phyloP scores from a whole-genome alignment of 1,140 invertebrate species.

The Drosophila ercepeae region DNA sequence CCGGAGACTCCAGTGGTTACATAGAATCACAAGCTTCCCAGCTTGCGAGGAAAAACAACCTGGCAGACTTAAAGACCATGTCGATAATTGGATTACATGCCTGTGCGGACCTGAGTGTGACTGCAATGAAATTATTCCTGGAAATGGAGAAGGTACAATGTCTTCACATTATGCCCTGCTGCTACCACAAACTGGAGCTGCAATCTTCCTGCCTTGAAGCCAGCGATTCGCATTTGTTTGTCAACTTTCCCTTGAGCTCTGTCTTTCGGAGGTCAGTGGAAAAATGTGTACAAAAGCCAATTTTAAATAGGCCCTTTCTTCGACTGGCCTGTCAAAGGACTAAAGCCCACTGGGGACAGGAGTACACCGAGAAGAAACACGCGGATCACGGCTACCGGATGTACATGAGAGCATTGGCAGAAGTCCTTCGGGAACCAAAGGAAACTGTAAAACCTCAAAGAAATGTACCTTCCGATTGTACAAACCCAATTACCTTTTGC shows the following conservation, averaged over 20 bases:
- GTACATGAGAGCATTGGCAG: conserved; percentile 62
- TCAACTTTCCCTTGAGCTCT: conserved; percentile 87
- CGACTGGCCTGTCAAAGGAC: conserved; percentile 86
- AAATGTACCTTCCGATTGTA: too few species aligned
- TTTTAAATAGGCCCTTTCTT: conserved; percentile 87
- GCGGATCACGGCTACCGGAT: conserved; percentile 58
- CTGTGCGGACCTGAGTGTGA: conserved; percentile 92
- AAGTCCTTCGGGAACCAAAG: conserved; percentile 32
- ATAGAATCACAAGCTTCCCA: conserved; percentile 84
- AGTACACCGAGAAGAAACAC: conserved; percentile 31
- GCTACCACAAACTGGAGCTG: conserved; percentile 90
- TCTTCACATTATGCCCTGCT: conserved; percentile 92
- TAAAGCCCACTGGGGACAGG: conserved; percentile 46
- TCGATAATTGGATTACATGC: conserved; percentile 90
- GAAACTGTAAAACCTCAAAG: conserved; percentile 36
- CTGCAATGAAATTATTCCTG: conserved; percentile 89
- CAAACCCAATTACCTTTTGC: conserved; percentile 8
- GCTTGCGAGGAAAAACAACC: conserved; percentile 57
- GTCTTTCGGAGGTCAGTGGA: conserved; percentile 27
- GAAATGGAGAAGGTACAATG: conserved; percentile 86
- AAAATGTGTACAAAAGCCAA: conserved; percentile 21
- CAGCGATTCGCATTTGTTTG: conserved; percentile 77
- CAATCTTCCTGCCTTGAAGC: not conserved
- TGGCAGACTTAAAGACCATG: not conserved
- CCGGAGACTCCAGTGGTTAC: conserved; percentile 83